Evolutionary conservation across 2,888 invertebrate genomes (phyloP), one percentile per base, ranked within the genome.

Genomic region (Eremobia ochroleuca): DNA sequence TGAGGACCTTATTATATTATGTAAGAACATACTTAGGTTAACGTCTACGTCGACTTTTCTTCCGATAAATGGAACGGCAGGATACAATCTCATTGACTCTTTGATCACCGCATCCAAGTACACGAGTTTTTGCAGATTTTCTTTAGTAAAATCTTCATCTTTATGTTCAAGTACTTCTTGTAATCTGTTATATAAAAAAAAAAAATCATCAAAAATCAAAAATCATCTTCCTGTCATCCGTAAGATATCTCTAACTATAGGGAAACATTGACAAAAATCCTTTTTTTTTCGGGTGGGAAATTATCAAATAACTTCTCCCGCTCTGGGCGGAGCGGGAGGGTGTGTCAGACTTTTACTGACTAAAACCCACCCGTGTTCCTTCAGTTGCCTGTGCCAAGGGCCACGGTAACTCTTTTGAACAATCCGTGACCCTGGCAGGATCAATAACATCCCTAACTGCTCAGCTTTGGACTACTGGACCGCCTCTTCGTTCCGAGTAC

Each of bases 41-140:
- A 87, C 13, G 34, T 87, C 82, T 15, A 21, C 40, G 0, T 77
- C 43, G n/a, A 77, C 9, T 28, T n/a, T 67, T 79, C 87, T 83
- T 18, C 43, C 67, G 3, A 82, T 66, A 0, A 69, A 0, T 6
- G 87, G 81, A 25, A 70, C 75, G 4, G 76, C 28, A 9, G 86
- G 78, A 40, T 85, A 83, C 1, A 87, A 31, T 15, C 88, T 77
- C 31, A 89, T n/a, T 3, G 76, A 40, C 28, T 89, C 89, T 34
- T 83, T 83, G 2, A 83, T 58, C 2, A 78, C 82, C 4, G 82
- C 82, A 2, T 83, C 82, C 18, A 83, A 18, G 28, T 78, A 83
- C 21, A 78, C 78, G 0, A 83, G 69, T 18, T 76, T 78, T 40
- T 43, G 52, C 28, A 85, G 55, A 65, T 81, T 74, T 0, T 78